Evolutionary conservation across 1,140 invertebrate genomes (phyloP), one percentile per base, ranked within the genome.

Genomic region (Bombus polaris): DNA sequence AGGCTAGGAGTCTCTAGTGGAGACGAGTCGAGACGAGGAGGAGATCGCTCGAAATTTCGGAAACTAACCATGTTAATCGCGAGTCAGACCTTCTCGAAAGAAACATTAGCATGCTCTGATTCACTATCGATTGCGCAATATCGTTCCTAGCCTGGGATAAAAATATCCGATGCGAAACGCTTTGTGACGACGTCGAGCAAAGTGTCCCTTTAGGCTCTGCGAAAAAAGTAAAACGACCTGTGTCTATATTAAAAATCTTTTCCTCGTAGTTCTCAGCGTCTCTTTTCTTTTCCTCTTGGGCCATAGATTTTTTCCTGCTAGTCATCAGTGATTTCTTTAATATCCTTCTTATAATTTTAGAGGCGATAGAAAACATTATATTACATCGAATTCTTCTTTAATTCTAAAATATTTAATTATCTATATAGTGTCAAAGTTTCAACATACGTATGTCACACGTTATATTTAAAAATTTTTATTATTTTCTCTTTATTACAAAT

Each of bases 51-150:
- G 39, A 66, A 44, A 83, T 66, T 83, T 83, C 42, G 73, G 28
- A 22, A 44, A 22, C 28, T 32, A 32, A 2, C 13, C 25, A 15
- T 32, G 73, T 9, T 44, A 65, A 83, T 66, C 32, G 25, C 39
- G n/a, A 8, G 65, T 8, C 42, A 25, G 15, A 1, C 42, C 35
- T 10, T 66, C 42, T 77, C 62, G 62, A 66, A 83, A 68, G 73
- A 70, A 70, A 68, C 74, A 57, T 83, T 83, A 83, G n/a, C 44
- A 83, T 39, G 74, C 74, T 78, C 81, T 83, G 81, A 83, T 83
- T 77, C 73, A 32, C 44, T 57, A 83, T 83, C 62, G 81, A 83
- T 83, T 83, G 35, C 44, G 81, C 15, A 32, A 68, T 35, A 77
- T 57, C 42, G 59, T 42, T 59, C 18, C 22, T 32, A 10, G 22